Base-by-base conservation (phyloP, 2,888 invertebrate genomes). In the Elegia similella region DNA sequence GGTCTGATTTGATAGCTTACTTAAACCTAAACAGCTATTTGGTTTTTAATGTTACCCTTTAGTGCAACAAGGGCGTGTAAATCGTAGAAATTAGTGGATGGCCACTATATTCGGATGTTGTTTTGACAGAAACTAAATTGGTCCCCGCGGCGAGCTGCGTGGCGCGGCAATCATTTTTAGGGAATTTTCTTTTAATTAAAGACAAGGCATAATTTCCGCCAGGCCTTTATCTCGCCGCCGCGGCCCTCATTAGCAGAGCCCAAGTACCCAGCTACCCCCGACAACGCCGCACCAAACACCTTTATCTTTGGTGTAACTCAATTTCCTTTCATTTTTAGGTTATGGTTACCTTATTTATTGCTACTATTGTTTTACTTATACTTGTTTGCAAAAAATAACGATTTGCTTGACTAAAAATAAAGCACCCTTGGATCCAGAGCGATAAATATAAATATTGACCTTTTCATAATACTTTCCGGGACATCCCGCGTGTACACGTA, bases 121-220 rank as follows among this genome's bases (percentile, higher is more conserved):
- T 30, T 34, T 30, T 32, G 32, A 10, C 48, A 50, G 34, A 5
- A 50, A 34, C 15, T 32, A 34, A 32, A 34, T 47, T n/a, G 34
- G 13, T 1, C 32, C 32, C 16, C 13, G 1, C 10, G 16, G 48
- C 2, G 10, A 30, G n/a, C n/a, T n/a, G n/a, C 47, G 13, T 13
- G 30, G 13, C 29, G 13, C 13, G 46, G 12, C 16, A 23, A 5
- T 12, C 23, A 30, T 47, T 50, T 50, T 50, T 50, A 50, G 34
- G 32, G 15, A 50, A 50, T 50, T 50, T 34, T 17, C 17, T 16
- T 50, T 16, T 50, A 50, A 50, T 50, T 50, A 50, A 34, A 13
- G 50, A 12, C 50, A 34, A 50, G 34, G 50, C 17, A 50, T 34
- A 38, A 50, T 34, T 50, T 50, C 50, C 50, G 34, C 48, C 7